phyloP scores from a whole-genome alignment of 2,113 vertebrate genomes.

The Chaetops frenatus region DNA sequence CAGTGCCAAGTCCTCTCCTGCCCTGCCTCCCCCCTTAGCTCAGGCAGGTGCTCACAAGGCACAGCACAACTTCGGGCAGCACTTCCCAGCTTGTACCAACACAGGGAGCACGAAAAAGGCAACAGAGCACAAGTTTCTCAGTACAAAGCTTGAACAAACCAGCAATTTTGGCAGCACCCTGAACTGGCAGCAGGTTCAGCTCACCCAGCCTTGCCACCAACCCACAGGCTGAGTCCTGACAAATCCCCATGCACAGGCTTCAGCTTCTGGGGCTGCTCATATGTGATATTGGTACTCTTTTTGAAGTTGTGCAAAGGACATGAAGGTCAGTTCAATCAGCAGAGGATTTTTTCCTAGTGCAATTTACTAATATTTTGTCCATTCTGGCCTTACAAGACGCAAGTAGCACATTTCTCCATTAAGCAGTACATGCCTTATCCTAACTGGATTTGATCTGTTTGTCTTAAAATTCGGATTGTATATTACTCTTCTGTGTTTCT shows the following conservation, averaged over 20 bases:
- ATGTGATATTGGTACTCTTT: background rate
- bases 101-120: background rate
- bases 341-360: background rate
- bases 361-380: background rate
- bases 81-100: background rate
- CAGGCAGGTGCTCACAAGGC: background rate
- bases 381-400: background rate
- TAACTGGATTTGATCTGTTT: background rate
- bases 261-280: background rate
- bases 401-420: background rate
- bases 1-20: background rate
- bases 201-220: background rate
- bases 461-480: background rate
- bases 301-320: background rate
- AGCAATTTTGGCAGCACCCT: background rate
- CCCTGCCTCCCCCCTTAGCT: background rate
- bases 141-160: background rate
- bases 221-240: background rate
- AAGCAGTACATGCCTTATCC: background rate
- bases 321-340: background rate
- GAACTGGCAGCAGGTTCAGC: background rate
- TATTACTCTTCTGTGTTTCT: background rate
- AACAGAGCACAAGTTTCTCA: background rate
- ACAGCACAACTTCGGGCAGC: background rate
- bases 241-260: background rate